Conservation (phyloP, 1,140 invertebrate genomes). For the Drosophila ohnishii region DNA sequence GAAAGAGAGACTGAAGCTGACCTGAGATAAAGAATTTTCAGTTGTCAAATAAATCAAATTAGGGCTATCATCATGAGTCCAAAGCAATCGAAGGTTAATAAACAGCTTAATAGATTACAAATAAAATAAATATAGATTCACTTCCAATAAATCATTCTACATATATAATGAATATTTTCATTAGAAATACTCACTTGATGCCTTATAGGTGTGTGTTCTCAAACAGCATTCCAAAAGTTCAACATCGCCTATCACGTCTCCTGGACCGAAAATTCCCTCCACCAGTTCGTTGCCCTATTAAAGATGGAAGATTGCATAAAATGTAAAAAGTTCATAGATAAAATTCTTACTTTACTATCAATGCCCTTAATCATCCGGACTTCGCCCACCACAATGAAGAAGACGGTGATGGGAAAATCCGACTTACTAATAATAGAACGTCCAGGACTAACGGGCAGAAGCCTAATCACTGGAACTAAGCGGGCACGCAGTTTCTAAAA, state of each 20-base stretch:
- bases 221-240: conserved; percentile 27
- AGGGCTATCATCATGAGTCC: background rate
- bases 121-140: background rate
- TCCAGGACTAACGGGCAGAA: conserved; percentile 32
- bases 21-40: background rate
- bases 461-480: conserved; percentile 42
- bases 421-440: conserved; percentile 32
- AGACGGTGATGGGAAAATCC: conserved; percentile 34
- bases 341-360: conserved; percentile 6
- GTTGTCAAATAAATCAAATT: conserved; percentile 5
- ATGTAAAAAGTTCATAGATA: background rate
- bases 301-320: background rate
- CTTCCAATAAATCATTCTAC: background rate
- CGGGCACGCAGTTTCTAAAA: conserved; percentile 50
- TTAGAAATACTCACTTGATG: conserved; percentile 35
- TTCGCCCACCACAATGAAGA: conserved; percentile 50
- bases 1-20: too few relatives aligned
- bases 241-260: conserved; percentile 53
- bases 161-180: too few relatives aligned
- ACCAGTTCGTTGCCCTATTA: background rate
- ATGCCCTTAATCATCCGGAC: conserved; percentile 26
- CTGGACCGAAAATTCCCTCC: conserved; percentile 42
- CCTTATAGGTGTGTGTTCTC: conserved; percentile 26
- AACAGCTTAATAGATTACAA: background rate
- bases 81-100: background rate